A percentile compares a stretch with the other conserved stretches of the same genome.
These are phyloP conservation scores for Tinea semifulvella DNA, from an alignment of 2,888 invertebrate species.

Conservation along the genomic window DNA sequence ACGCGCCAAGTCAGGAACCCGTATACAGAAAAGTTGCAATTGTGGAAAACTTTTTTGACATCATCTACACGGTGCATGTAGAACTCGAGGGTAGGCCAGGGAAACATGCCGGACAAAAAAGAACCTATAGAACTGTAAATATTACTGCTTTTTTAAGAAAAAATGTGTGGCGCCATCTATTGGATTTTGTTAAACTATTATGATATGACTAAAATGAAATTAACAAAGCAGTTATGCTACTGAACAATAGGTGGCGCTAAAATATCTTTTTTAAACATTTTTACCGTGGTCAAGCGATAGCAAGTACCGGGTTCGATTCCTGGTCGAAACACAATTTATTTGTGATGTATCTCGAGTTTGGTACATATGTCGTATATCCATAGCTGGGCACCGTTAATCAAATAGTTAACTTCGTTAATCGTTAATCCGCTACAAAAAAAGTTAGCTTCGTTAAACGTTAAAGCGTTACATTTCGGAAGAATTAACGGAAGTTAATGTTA, in stretches of 20 bases:
- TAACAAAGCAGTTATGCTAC: background rate
- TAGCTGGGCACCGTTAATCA: no score
- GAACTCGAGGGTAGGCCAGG: conserved; percentile 91
- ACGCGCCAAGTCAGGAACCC: conserved; percentile 73
- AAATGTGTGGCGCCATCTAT: conserved; percentile 13
- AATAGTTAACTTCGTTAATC: no score
- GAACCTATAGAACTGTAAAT: conserved; percentile 94
- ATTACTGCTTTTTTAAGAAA: background rate
- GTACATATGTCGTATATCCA: no score
- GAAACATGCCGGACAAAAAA: conserved; percentile 96
- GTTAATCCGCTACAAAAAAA: no score
- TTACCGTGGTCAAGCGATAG: no score
- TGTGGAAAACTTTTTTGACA: conserved; percentile 97
- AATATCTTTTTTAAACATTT: no score
- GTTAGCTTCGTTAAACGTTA: no score
- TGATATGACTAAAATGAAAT: background rate
- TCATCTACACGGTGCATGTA: conserved; percentile 95
- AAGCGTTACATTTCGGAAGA: no score
- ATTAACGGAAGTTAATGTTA: no score
- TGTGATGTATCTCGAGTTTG: no score
- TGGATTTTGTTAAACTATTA: background rate
- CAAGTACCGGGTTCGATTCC: no score
- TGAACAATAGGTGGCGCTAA: conserved; percentile 16
- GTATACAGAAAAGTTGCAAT: conserved; percentile 92
- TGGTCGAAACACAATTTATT: no score